phyloP scores from a whole-genome alignment of 2,113 vertebrate genomes.

The Labeo rohita region DNA sequence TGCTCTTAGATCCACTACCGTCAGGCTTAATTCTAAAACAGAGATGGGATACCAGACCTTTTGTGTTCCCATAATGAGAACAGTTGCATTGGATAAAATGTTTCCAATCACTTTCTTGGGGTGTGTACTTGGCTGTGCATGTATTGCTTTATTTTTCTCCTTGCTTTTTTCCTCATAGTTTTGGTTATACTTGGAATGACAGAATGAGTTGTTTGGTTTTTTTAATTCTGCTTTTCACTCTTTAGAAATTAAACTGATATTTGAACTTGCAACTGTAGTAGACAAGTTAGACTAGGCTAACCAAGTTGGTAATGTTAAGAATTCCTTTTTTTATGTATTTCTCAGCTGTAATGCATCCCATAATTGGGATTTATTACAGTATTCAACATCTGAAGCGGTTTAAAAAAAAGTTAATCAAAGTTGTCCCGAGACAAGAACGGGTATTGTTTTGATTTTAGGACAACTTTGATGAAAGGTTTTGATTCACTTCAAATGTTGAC shows the following conservation, averaged over 20 bases:
- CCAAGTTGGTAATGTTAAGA: too few relatives aligned
- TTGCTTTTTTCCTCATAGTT: not conserved
- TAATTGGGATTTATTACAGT: not conserved
- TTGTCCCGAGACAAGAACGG: too few relatives aligned
- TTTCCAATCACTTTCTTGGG: not conserved
- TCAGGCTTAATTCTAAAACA: not conserved
- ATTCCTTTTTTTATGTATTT: not conserved
- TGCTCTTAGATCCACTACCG: not conserved
- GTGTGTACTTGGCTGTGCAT: not conserved
- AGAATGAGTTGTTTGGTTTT: not conserved
- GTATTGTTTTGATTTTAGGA: too few relatives aligned
- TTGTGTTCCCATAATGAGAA: not conserved
- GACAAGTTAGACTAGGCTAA: too few relatives aligned
- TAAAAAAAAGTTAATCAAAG: too few relatives aligned
- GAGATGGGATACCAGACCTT: not conserved
- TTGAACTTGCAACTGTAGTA: not conserved
- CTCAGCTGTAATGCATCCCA: not conserved
- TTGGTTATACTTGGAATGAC: not conserved
- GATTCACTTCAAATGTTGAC: too few relatives aligned
- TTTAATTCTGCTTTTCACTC: too few relatives aligned
- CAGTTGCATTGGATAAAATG: not conserved
- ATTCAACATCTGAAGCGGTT: too few relatives aligned
- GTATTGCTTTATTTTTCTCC: not conserved
- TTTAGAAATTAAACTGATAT: not conserved
- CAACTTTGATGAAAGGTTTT: too few relatives aligned